phyloP scores from a whole-genome alignment of 2,113 vertebrate genomes.

The Irena cyanogastra region DNA sequence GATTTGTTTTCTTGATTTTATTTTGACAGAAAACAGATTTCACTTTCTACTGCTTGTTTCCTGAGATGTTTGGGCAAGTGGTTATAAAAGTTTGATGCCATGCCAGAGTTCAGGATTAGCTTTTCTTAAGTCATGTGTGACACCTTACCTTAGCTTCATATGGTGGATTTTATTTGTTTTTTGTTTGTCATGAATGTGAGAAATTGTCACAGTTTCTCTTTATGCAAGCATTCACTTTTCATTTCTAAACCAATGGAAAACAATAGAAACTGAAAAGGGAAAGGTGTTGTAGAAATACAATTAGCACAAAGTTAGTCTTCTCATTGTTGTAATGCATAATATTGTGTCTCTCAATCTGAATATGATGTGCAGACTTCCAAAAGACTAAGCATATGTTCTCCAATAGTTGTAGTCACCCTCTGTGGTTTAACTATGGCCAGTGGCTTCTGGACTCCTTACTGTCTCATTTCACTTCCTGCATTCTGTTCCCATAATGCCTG shows the following conservation, averaged over 20 bases:
- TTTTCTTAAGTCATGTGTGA: neutral
- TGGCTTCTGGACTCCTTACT: neutral
- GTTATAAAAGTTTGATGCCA: neutral
- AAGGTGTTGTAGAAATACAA: neutral
- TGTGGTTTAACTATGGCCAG: accelerated
- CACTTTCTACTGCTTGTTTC: neutral
- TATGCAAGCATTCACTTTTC: neutral
- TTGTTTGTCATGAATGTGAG: neutral
- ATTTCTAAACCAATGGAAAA: neutral
- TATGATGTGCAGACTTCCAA: neutral
- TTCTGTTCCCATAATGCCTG: neutral
- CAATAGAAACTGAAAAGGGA: neutral
- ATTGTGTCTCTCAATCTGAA: neutral
- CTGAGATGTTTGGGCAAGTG: neutral
- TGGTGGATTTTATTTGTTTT: neutral
- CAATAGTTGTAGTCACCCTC: neutral
- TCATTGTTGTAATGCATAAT: neutral
- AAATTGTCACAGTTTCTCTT: neutral
- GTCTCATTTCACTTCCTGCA: neutral
- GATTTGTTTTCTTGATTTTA: neutral
- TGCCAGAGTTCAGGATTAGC: neutral
- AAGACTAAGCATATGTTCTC: neutral
- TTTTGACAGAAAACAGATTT: neutral
- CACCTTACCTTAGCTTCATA: neutral
- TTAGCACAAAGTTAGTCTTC: neutral